Conservation (phyloP, 2,888 invertebrate genomes). For the Lepidochrysops patricia region DNA sequence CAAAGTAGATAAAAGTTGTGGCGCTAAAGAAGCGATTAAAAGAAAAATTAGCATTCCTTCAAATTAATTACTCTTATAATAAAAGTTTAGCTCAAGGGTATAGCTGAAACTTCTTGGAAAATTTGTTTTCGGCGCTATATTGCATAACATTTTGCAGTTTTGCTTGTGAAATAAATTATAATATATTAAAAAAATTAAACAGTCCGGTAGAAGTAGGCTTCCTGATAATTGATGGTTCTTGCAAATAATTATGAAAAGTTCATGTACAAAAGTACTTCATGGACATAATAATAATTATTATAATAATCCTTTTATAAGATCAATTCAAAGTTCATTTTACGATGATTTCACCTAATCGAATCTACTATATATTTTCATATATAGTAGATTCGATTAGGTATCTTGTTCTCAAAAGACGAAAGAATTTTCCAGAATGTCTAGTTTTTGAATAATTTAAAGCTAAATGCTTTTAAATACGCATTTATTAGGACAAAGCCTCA, state of each 20-base stretch:
- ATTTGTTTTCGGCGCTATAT: slow-evolving; percentile 30
- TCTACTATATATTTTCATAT: too few species aligned
- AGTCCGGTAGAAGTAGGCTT: too few species aligned
- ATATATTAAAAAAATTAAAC: background rate
- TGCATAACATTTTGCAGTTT: background rate
- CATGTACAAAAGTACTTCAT: too few species aligned
- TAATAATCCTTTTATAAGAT: too few species aligned
- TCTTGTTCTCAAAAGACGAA: background rate
- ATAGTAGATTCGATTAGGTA: background rate
- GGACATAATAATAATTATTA: too few species aligned
- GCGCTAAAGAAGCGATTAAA: slow-evolving; percentile 68
- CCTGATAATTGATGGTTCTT: too few species aligned
- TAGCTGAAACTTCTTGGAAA: slow-evolving; percentile 41
- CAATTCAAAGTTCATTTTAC: too few species aligned
- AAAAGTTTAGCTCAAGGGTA: slow-evolving; percentile 57
- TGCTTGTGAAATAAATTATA: background rate
- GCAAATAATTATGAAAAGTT: too few species aligned
- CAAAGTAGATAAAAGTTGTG: slow-evolving; percentile 71
- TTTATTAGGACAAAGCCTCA: slow-evolving; percentile 3
- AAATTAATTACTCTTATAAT: slow-evolving; percentile 69
- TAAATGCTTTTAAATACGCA: slow-evolving; percentile 2
- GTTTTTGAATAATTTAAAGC: background rate
- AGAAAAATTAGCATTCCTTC: slow-evolving; percentile 71
- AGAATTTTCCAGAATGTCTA: background rate
- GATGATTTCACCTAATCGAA: too few species aligned